phyloP scores from a whole-genome alignment of 2,797 vertebrate genomes.

The Sciurus vulgaris region DNA sequence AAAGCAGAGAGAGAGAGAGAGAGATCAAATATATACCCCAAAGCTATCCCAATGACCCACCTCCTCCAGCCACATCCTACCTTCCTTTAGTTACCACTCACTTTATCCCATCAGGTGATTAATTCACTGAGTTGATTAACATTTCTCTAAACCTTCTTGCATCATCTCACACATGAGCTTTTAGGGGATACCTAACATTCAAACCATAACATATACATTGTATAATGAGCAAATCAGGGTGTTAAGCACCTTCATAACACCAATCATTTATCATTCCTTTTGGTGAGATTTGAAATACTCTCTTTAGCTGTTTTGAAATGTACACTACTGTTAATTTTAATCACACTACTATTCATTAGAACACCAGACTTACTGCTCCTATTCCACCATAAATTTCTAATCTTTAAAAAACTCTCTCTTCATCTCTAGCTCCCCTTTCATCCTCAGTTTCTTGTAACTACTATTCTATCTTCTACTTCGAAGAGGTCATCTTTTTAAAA shows the following conservation, averaged over 20 bases:
- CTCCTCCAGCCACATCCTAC: too few species aligned
- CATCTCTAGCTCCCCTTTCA: neutral
- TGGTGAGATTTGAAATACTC: neutral
- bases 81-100: too few species aligned
- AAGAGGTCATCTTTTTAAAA: neutral
- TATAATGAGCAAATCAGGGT: neutral
- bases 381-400: neutral
- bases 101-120: too few species aligned
- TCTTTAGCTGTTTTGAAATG: neutral
- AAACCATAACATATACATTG: too few species aligned
- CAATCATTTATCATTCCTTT: neutral
- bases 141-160: too few species aligned
- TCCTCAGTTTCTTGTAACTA: neutral
- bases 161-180: too few species aligned
- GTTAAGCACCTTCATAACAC: neutral
- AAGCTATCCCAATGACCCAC: too few species aligned
- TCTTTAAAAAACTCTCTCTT: neutral
- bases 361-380: neutral
- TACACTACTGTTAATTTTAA: neutral
- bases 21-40: too few species aligned
- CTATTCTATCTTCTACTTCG: neutral
- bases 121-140: too few species aligned
- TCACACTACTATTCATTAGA: neutral
- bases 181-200: too few species aligned
- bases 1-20: too few species aligned